A percentile compares a stretch with the other conserved stretches of the same genome.
phyloP scores from a whole-genome alignment of 2,888 invertebrate genomes.

The Zootermopsis nevadensis region DNA sequence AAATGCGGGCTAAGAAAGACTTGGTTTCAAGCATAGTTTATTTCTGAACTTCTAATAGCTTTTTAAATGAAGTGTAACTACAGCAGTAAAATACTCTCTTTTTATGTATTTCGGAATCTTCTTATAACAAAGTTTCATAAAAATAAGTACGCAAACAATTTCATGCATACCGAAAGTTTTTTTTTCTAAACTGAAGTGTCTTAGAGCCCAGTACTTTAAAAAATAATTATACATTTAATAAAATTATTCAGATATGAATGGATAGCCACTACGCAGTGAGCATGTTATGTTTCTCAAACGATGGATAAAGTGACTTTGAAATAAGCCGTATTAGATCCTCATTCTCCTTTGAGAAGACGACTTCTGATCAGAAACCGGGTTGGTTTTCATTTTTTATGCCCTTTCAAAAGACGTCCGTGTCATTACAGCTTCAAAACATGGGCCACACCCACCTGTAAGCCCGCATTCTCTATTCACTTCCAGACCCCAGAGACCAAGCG shows the following conservation, averaged over 20 bases:
- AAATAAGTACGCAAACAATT: no score
- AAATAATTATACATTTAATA: not conserved
- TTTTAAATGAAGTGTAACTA: no score
- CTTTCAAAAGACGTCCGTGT: not conserved
- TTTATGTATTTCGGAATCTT: no score
- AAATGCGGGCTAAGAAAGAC: no score
- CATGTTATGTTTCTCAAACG: not conserved
- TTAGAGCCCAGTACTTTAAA: not conserved
- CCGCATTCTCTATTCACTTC: not conserved
- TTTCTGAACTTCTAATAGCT: no score
- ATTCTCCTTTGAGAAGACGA: not conserved
- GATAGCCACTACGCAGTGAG: not conserved
- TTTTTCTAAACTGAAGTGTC: no score
- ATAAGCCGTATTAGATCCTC: not conserved
- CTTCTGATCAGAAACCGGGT: conserved; percentile 19
- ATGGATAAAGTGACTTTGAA: not conserved
- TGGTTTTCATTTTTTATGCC: not conserved
- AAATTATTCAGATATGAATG: not conserved
- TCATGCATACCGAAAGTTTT: no score
- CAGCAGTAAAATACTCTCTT: no score
- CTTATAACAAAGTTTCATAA: no score
- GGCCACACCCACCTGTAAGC: not conserved
- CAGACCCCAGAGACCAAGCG: not conserved
- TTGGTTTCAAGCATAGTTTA: no score
- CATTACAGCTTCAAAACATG: not conserved